Base-by-base conservation (phyloP, 2,888 invertebrate species). In the Ypsolopha sequella region DNA sequence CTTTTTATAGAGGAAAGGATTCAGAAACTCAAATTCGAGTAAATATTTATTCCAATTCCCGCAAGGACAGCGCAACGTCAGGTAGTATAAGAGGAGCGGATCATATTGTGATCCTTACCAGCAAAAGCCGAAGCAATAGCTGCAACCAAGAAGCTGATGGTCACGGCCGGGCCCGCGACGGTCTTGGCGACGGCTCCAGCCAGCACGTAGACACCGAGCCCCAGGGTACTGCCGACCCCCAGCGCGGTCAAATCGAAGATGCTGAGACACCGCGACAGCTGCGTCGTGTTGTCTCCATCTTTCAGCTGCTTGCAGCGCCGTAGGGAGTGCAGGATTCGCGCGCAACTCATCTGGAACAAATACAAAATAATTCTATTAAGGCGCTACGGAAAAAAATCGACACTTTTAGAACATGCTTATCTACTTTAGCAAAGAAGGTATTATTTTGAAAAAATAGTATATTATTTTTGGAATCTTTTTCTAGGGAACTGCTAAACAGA, bases 51-150 rank as follows among this genome's bases (percentile, higher is more conserved):
- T 24, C 24, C 24, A 24, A 4, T 24, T 24, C n/a, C n/a, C n/a
- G n/a, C n/a, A n/a, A n/a, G n/a, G n/a, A n/a, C n/a, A n/a, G n/a
- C n/a, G n/a, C n/a, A 24, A 24, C 4, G 24, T 24, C 24, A 24
- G 2, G 4, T 24, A 24, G 24, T 3, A 24, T 24, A 24, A n/a
- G n/a, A n/a, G n/a, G n/a, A n/a, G 2, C 24, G 24, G 24, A 24
- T 24, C 24, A 3, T 24, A 24, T 3, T 8, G 35, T 13, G 9
- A 50, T 38, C 61, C 74, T 80, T 67, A 95, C 95, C 95, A 62
- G 98, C 96, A 73, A 98, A 93, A 1, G 96, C 93, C 0, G 97
- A 97, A 0, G 97, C 97, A 38, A 98, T 75, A 6, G 97, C 98
- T 1, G 98, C 98, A 1, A 97, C 91, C 13, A 97, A 80, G 70